Conservation (phyloP, 2,113 vertebrate species). For the Paradoxurus hermaphroditus region DNA sequence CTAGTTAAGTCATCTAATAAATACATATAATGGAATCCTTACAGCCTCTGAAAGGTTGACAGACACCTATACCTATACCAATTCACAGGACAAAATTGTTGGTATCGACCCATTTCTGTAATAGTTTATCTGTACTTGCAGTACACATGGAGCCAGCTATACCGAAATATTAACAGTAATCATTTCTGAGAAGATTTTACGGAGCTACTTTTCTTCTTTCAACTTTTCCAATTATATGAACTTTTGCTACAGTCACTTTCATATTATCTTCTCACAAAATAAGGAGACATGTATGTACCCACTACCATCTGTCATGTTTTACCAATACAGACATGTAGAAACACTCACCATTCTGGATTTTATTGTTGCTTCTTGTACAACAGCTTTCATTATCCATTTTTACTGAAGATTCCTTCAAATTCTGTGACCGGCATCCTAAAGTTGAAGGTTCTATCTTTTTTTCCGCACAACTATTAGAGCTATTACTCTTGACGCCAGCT, state of each 20-base stretch:
- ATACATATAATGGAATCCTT: neutral
- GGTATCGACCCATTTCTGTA: neutral
- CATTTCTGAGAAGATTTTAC: neutral
- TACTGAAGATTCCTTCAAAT: conserved; percentile 70
- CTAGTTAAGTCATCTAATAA: neutral
- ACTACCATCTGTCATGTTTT: neutral
- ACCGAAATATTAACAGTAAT: conserved; percentile 17
- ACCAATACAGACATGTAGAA: neutral
- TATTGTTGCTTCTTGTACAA: conserved; percentile 77
- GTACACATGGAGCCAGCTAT: neutral
- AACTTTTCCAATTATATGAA: neutral
- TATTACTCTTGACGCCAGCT: conserved; percentile 48
- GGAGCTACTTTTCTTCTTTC: neutral
- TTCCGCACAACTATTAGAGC: conserved; percentile 60
- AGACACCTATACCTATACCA: neutral
- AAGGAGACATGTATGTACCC: neutral
- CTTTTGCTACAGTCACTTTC: conserved; percentile 25
- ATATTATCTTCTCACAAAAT: neutral
- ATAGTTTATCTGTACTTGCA: neutral
- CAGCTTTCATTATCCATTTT: conserved; percentile 77
- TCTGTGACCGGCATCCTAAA: conserved; percentile 70
- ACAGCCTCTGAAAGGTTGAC: neutral
- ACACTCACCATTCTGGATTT: conserved; percentile 82
- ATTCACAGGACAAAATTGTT: neutral
- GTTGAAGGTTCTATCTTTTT: conserved; percentile 71